Base-by-base conservation (phyloP, 92 coral and sea anemone species). In the Palythoa grandiflora region DNA sequence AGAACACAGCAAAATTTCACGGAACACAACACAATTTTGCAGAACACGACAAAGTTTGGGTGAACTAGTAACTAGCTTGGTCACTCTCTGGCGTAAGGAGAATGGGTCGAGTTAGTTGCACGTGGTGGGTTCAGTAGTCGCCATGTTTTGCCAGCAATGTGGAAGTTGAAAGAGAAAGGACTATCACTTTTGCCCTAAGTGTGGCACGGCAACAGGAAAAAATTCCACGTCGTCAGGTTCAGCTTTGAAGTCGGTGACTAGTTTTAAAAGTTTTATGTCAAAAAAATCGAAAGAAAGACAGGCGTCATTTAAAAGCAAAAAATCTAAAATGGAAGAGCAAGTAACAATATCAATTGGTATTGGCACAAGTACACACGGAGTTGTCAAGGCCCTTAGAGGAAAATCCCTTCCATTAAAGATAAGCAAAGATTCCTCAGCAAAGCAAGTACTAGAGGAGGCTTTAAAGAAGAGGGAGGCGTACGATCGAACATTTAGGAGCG, bases 241-340 rank as follows among this genome's bases (percentile, higher is more conserved):
- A 8, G 13, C 9, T 73, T 73, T 73, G 78, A 73, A 40, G 78
- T 73, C 55, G 9, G 78, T 73, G 78, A 1, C 78, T 40, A 73
- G 13, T 73, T 73, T 73, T 3, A 73, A 73, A 73, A 38, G 55
- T 1, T 73, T 73, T 73, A 73, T 73, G 55, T 73, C 55, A 40
- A 73, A 73, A 73, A 73, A 40, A 73, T 73, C 28, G 78, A 73
- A 73, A 73, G 78, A 73, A 73, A 73, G 54, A 73, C 54, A 73
- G 78, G 55, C 78, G 78, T 73, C 78, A 6, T 73, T 73, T 8
- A 73, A 73, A 40, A 73, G 78, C 5, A 71, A 71, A 5, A 71
- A 71, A 71, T 28, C n/a, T 13, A 71, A 71, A 71, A 71, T 71
- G 75, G 75, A 71, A 28, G 28, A 28, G 28, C 28, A 28, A 28